These are phyloP conservation scores for Atlantisia rogersi DNA, from an alignment of 2,113 vertebrate species.

Conservation along the genomic window DNA sequence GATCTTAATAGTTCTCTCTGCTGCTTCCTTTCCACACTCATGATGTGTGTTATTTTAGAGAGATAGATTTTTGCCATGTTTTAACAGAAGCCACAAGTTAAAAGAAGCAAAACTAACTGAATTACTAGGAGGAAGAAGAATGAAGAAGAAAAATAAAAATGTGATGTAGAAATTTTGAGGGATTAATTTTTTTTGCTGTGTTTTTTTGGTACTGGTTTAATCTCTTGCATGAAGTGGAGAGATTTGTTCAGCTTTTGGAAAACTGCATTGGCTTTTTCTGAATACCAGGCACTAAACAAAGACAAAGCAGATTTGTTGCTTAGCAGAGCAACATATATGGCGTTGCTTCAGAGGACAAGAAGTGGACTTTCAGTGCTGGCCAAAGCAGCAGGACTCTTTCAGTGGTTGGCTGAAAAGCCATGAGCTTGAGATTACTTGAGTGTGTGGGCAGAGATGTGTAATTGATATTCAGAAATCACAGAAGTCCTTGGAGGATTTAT, in stretches of 20 bases:
- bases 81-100: neutral
- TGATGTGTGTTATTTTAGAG: neutral
- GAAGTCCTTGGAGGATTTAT: conserved; percentile 6
- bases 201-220: neutral
- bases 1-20: neutral
- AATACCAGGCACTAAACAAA: neutral
- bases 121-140: neutral
- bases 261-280: neutral
- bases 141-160: neutral
- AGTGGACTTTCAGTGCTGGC: neutral
- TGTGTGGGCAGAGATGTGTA: neutral
- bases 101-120: neutral
- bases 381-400: neutral
- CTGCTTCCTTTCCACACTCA: neutral
- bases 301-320: neutral
- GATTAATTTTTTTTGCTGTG: neutral
- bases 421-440: neutral
- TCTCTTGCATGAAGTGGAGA: neutral
- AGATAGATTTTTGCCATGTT: neutral
- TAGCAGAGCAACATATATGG: neutral
- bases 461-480: conserved; percentile 34
- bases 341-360: neutral
- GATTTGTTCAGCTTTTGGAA: neutral
- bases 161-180: neutral
- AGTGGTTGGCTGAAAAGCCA: too few species aligned